phyloP scores from a whole-genome alignment of 2,888 invertebrate species.

The Chouioia cunea region DNA sequence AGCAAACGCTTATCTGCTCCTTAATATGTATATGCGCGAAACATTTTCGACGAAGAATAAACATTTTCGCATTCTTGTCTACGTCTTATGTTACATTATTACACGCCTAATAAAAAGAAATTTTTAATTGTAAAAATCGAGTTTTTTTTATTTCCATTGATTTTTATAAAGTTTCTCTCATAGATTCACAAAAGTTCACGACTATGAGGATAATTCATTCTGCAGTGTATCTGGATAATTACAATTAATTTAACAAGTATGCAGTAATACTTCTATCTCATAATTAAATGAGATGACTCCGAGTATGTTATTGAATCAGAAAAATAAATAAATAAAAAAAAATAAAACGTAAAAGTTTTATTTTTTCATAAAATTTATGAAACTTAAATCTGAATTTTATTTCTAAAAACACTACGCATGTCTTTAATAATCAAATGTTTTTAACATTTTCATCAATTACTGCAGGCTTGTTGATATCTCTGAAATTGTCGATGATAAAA shows the following conservation, averaged over 20 bases:
- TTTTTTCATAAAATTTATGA: not conserved
- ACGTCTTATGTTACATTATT: constrained; percentile 65
- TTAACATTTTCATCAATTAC: not conserved
- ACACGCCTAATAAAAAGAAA: constrained; percentile 64
- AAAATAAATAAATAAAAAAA: constrained; percentile 24
- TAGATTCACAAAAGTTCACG: not conserved
- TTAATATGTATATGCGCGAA: constrained; percentile 43
- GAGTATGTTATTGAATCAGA: not conserved
- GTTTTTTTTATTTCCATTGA: constrained; percentile 36
- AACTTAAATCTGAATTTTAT: not conserved
- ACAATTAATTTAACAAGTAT: constrained; percentile 23
- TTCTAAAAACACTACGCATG: not conserved
- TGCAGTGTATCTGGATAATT: not conserved
- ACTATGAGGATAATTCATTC: not conserved
- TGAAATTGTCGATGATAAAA: constrained; percentile 16
- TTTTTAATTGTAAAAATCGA: constrained; percentile 58
- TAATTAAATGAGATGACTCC: not conserved
- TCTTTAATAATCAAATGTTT: too few relatives aligned
- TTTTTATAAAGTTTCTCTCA: constrained; percentile 12
- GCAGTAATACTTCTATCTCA: constrained; percentile 19
- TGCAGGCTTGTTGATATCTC: constrained; percentile 1
- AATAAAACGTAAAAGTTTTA: constrained; percentile 4
- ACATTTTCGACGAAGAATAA: constrained; percentile 28
- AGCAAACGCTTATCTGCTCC: constrained; percentile 48
- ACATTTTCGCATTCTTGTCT: constrained; percentile 51